phyloP scores from a whole-genome alignment of 2,797 vertebrate genomes.

The Lepilemur septentrionalis region DNA sequence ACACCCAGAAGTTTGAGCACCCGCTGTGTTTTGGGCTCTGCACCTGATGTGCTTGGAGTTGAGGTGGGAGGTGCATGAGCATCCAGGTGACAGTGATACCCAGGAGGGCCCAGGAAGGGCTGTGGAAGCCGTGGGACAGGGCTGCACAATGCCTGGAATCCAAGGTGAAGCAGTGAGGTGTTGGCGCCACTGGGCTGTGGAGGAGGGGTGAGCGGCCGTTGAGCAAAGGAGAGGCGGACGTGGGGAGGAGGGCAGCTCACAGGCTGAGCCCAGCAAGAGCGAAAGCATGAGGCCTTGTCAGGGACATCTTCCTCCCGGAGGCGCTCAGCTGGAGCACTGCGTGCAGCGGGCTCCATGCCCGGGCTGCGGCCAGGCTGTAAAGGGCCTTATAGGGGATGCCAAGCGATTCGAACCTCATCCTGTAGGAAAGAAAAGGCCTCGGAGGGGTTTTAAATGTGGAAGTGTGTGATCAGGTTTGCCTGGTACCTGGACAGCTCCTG shows the following conservation, averaged over 20 bases:
- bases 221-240: neutral
- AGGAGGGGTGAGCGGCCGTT: neutral
- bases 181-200: neutral
- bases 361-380: neutral
- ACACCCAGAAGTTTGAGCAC: neutral
- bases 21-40: neutral
- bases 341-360: neutral
- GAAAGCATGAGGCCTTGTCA: fast-evolving
- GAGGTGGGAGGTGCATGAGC: neutral
- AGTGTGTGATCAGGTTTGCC: neutral
- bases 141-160: neutral
- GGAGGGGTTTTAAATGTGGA: neutral
- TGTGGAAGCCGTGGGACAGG: neutral
- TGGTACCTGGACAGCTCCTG: too few relatives aligned
- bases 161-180: neutral
- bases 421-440: neutral
- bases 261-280: fast-evolving
- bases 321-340: neutral
- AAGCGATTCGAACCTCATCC: neutral
- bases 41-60: neutral
- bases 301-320: neutral
- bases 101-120: neutral
- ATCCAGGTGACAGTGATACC: neutral
- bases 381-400: neutral
- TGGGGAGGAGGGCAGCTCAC: neutral